Evolutionary conservation across 2,888 invertebrate genomes (phyloP).

Genomic region (Diadegma fenestrale): DNA sequence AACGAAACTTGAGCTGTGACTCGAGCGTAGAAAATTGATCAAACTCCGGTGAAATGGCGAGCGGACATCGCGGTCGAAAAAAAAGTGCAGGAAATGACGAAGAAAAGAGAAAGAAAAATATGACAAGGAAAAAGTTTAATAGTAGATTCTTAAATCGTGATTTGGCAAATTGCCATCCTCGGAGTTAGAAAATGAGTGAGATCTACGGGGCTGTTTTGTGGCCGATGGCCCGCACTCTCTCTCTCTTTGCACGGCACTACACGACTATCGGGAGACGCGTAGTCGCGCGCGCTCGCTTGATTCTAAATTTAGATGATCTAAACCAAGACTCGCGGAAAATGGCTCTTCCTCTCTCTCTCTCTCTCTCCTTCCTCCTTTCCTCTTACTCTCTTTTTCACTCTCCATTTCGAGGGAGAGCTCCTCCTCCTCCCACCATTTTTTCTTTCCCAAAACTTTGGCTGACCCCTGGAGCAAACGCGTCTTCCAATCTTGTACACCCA

Average conservation of each 20-base stretch:
- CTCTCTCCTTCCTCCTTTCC: no score
- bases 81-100: slow-evolving; percentile 26
- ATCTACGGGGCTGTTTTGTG: slow-evolving; percentile 78
- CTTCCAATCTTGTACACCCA: slow-evolving; percentile 10
- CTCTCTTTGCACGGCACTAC: slow-evolving; percentile 78
- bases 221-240: slow-evolving; percentile 73
- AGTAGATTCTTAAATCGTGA: slow-evolving; percentile 75
- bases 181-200: slow-evolving; percentile 79
- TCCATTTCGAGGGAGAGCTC: slow-evolving; percentile 41
- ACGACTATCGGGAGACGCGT: slow-evolving; percentile 79
- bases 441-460: slow-evolving; percentile 37
- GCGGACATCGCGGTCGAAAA: slow-evolving; percentile 15
- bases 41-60: slow-evolving; percentile 1
- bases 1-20: slow-evolving; percentile 18
- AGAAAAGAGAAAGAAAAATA: slow-evolving; percentile 69
- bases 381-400: slow-evolving; percentile 67
- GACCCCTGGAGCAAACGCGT: slow-evolving; percentile 29
- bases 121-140: slow-evolving; percentile 11
- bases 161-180: slow-evolving; percentile 80
- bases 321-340: slow-evolving; percentile 85
- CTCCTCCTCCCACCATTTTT: slow-evolving; percentile 61
- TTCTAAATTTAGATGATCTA: slow-evolving; percentile 84
- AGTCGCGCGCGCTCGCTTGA: slow-evolving; percentile 75
- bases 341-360: slow-evolving; percentile 77
- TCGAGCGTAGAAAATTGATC: slow-evolving; percentile 12